Evolutionary conservation across 2,888 invertebrate species (phyloP), one percentile per base, ranked within the genome.

Genomic region (Magallana nippona): DNA sequence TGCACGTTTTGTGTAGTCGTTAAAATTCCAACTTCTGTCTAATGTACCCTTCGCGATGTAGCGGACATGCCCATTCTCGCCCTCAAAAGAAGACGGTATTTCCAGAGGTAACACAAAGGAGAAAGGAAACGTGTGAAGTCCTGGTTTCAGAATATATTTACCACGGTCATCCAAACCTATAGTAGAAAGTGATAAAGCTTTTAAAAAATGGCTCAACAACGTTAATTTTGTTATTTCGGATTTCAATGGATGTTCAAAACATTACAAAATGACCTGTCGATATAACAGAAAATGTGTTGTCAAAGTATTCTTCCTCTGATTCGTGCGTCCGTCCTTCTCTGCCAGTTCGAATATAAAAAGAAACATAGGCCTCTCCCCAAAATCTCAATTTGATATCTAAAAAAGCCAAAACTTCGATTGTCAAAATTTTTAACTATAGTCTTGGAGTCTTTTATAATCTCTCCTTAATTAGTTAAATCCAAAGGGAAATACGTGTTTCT

Each of bases 11-110:
- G 96, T 96, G 89, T 97, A 97, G 91, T 97, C 96, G 94, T 98
- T 97, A 91, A 96, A 96, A 91, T 97, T 96, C 96, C 97, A 97
- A 8, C 97, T 96, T 19, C 97, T 95, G 91, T 97, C 97, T 17
- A 98, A 95, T 0, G 96, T 96, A 1, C 97, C 97, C 94, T 96
- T 97, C 22, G 97, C 95, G 32, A 96, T 96, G 92, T 98, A 98
- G 22, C 97, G 95, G 77, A 98, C 97, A 97, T 93, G 95, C 95
- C 91, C 96, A 77, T 87, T 85, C 8, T 89, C 88, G 44, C 93
- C 93, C 84, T 93, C 93, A 84, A 91, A 93, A 3, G 93, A 93
- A 5, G 91, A 89, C 2, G 93, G 93, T 8, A 91, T 79, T 79
- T 88, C 86, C 10, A 95, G 95, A 5, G 97, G 97, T 86, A 97